Base-by-base conservation (phyloP, 2,113 vertebrate species). In the Felis catus region DNA sequence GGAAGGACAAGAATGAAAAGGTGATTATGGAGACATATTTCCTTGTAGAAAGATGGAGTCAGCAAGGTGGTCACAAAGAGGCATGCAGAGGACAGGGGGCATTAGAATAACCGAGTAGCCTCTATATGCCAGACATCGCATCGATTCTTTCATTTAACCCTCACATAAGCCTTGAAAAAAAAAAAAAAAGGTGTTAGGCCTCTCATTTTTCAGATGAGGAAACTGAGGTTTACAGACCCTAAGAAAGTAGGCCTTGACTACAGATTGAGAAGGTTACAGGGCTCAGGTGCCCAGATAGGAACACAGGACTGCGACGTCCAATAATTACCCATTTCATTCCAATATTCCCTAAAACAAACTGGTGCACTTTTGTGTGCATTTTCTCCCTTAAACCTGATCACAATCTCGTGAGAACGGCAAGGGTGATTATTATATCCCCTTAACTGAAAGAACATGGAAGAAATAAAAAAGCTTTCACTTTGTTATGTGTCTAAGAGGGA, bases 131-230 rank as follows among this genome's bases (percentile, higher is more conserved):
- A 33, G 39, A 4, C 14, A 14, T 41, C 15, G 18, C 5, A 18
- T 33, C n/a, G 39, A 2, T 63, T 73, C 23, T 76, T 91, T 88
- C 15, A 53, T 13, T 80, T 76, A 48, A 31, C 55, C 41, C 2
- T 68, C 14, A 51, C 6, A 41, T 45, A 68, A 91, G 36, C 13
- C 1, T 5, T 61, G 3, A 45, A n/a, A 18, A 41, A 39, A 23
- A 41, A 39, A 23, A 21, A 36, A 39, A 23, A 81, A 45, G 3
- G 1, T 84, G 7, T 29, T 25, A 8, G 5, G 21, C 7, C 0
- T 8, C 6, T 94, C 33, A 81, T 0, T 0, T 36, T 95, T 84
- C 0, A 0, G 1, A 13, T 74, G n/a, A 96, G 83, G 21, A 78
- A 96, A 41, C 68, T 86, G 66, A 96, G 27, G 78, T 31, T 58